phyloP scores from a whole-genome alignment of 2,888 invertebrate genomes.

The Caenorhabditis angaria region DNA sequence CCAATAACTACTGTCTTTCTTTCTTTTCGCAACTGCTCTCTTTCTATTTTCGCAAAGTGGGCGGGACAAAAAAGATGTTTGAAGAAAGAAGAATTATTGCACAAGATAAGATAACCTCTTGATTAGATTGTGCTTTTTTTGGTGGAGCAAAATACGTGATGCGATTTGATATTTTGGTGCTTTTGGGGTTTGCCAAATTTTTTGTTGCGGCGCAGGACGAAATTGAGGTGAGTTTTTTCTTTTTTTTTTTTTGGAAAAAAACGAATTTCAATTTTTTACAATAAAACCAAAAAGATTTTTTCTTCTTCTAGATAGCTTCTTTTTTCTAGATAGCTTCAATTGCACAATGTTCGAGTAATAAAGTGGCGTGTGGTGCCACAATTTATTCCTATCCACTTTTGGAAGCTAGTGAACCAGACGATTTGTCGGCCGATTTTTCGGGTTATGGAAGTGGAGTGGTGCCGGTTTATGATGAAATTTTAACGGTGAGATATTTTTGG shows the following conservation, averaged over 20 bases:
- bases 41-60: not conserved
- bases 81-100: too few species aligned
- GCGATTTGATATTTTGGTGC: not conserved
- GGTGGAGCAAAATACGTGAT: not conserved
- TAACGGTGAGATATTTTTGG: constrained; percentile 21
- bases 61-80: too few species aligned
- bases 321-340: too few species aligned
- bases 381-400: constrained; percentile 31
- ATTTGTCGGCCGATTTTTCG: constrained; percentile 31
- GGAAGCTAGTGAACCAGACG: constrained; percentile 13
- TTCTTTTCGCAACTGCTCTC: not conserved
- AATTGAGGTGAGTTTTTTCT: not conserved
- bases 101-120: not conserved
- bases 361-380: constrained; percentile 30
- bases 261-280: too few species aligned
- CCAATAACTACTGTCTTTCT: not conserved
- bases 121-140: too few species aligned
- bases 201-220: not conserved
- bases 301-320: not conserved
- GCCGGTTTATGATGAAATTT: constrained; percentile 38
- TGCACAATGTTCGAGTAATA: not conserved
- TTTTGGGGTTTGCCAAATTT: not conserved
- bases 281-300: not conserved
- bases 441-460: constrained; percentile 33
- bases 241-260: not conserved